Evolutionary conservation across 2,888 invertebrate genomes (phyloP), one percentile per base, ranked within the genome.

Genomic region (Hyposoter dolosus): DNA sequence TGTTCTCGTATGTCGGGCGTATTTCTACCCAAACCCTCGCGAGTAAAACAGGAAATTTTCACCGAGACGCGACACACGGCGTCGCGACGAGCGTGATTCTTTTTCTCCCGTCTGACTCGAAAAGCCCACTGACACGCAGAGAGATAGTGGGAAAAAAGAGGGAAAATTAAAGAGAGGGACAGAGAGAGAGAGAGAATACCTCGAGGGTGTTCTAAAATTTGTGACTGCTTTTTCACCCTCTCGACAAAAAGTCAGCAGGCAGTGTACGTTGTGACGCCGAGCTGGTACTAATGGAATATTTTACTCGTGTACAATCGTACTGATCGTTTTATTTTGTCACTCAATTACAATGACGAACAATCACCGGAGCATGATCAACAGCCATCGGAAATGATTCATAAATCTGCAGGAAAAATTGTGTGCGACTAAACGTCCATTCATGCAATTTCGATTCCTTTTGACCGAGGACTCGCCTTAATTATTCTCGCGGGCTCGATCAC

Each of bases 1-100:
- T 74, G 74, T 71, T 83, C 82, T 71, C 82, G 71, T 77, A 68
- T 77, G 65, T 77, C 76, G 68, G 9, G 66, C 40, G 50, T 32
- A 28, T 82, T 45, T 66, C 56, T 63, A 40, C 43, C 60, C 45
- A 35, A 19, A 74, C 10, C 15, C 43, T 19, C 32, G 69, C 47
- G 69, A 71, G 69, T 71, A 45, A 75, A 75, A 12, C 60, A 50
- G 45, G 63, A 63, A 60, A 75, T 75, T 75, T 50, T 63, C 75
- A 75, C 63, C 60, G 60, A 60, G 53, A 53, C 43, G 60, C 56
- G 75, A 75, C 75, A 60, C 45, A 43, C 50, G 63, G 53, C 47
- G 72, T 65, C 50, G 72, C 50, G 72, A 63, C 80, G 63, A 60
- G 63, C 63, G 68, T 63, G 63, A 80, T 72, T 80, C 60, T 83